phyloP scores from a whole-genome alignment of 2,113 vertebrate species.

The Cardinalis cardinalis region DNA sequence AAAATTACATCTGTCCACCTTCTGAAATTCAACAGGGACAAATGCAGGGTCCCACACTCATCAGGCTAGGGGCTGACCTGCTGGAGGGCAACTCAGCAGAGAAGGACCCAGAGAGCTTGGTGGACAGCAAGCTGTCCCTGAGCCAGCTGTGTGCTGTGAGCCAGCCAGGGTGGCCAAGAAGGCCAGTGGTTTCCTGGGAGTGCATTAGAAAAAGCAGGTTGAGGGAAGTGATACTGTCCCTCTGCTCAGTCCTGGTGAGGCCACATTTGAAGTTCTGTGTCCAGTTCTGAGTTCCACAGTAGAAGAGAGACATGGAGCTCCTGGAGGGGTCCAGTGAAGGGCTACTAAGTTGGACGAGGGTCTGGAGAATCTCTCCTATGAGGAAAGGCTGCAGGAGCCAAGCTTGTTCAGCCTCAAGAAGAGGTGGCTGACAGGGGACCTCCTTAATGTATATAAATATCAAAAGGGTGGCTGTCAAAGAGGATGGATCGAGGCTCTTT shows the following conservation, averaged over 20 bases:
- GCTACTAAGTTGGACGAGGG: background rate
- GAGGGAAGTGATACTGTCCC: background rate
- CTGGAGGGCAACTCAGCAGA: background rate
- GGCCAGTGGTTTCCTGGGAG: background rate
- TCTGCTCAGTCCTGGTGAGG: background rate
- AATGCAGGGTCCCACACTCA: no score
- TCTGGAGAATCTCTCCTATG: background rate
- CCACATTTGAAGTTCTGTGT: background rate
- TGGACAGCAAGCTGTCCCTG: background rate
- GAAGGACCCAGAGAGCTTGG: background rate
- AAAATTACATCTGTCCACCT: background rate
- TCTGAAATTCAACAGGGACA: background rate
- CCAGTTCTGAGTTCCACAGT: background rate
- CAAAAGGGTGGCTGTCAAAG: background rate
- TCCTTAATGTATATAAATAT: background rate
- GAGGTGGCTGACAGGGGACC: background rate
- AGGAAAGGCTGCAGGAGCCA: background rate
- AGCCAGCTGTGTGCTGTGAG: background rate
- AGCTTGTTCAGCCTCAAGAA: background rate
- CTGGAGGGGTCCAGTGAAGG: background rate
- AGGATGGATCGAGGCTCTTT: background rate
- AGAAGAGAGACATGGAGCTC: background rate
- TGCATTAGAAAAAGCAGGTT: background rate
- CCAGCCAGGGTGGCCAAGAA: background rate
- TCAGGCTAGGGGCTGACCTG: background rate